phyloP scores from a whole-genome alignment of 2,888 invertebrate species.

The Thumatha senex region DNA sequence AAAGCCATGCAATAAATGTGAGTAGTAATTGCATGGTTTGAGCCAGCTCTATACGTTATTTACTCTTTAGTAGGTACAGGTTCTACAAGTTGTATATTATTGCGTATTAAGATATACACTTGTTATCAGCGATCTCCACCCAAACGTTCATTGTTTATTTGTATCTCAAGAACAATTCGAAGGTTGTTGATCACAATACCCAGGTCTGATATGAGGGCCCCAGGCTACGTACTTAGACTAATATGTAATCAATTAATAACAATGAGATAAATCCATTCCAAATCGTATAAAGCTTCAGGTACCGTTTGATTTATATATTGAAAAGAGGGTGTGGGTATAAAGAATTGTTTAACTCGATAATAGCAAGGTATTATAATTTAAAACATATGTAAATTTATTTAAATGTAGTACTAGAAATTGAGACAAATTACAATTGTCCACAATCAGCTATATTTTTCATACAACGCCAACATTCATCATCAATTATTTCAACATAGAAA shows the following conservation, averaged over 20 bases:
- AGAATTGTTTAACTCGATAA: too few species aligned
- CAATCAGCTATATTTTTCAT: too few species aligned
- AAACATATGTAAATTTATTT: too few species aligned
- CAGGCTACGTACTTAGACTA: constrained; percentile 6
- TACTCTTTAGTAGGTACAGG: too few species aligned
- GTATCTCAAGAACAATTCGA: constrained; percentile 6
- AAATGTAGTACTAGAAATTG: not conserved
- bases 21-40: too few species aligned
- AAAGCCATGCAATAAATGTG: too few species aligned
- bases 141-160: constrained; percentile 12
- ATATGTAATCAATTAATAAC: constrained; percentile 10
- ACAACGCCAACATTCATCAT: too few species aligned
- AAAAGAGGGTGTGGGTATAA: not conserved
- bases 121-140: not conserved
- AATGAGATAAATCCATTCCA: not conserved
- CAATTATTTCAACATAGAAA: too few species aligned
- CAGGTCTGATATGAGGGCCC: constrained; percentile 1
- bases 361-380: too few species aligned
- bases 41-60: too few species aligned
- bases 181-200: constrained; percentile 12
- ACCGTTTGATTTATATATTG: not conserved
- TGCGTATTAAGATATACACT: not conserved
- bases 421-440: not conserved
- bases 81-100: too few species aligned
- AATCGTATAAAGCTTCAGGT: not conserved